These are phyloP conservation scores for Drosophila pullipes DNA, from an alignment of 2,888 invertebrate species.

Conservation along the genomic window DNA sequence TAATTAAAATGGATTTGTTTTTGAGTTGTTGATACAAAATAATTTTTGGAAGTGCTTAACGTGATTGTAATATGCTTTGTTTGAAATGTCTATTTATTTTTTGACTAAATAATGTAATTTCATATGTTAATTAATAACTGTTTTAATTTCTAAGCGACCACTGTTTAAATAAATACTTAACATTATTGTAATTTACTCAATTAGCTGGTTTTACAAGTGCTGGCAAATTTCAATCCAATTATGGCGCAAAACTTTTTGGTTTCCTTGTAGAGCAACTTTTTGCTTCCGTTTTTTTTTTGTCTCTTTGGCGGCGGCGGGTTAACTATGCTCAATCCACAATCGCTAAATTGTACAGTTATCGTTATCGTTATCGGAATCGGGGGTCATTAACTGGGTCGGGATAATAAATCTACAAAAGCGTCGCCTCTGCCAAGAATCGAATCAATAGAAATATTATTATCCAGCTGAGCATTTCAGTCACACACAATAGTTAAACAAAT, in stretches of 20 bases:
- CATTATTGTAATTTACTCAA: constrained; percentile 29
- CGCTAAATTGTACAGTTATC: constrained; percentile 21
- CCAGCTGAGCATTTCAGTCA: constrained; percentile 22
- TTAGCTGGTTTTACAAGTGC: constrained; percentile 40
- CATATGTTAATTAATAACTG: neutral
- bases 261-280: constrained; percentile 20
- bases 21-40: neutral
- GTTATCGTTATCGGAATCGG: constrained; percentile 29
- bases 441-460: constrained; percentile 43
- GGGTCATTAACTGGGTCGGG: constrained; percentile 28
- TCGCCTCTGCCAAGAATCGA: constrained; percentile 66
- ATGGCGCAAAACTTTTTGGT: constrained; percentile 70
- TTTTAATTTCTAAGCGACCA: neutral
- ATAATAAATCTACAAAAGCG: constrained; percentile 63
- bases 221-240: constrained; percentile 54
- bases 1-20: neutral
- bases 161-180: constrained; percentile 21
- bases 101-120: neutral
- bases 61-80: constrained; percentile 1
- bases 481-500: constrained; percentile 16
- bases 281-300: constrained; percentile 32
- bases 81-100: neutral
- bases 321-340: constrained; percentile 45
- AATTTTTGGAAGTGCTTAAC: neutral
- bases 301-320: constrained; percentile 60